Percentiles rank a stretch among this genome's conserved stretches.
phyloP scores from a whole-genome alignment of 2,113 vertebrate species.

The Abramis brama region DNA sequence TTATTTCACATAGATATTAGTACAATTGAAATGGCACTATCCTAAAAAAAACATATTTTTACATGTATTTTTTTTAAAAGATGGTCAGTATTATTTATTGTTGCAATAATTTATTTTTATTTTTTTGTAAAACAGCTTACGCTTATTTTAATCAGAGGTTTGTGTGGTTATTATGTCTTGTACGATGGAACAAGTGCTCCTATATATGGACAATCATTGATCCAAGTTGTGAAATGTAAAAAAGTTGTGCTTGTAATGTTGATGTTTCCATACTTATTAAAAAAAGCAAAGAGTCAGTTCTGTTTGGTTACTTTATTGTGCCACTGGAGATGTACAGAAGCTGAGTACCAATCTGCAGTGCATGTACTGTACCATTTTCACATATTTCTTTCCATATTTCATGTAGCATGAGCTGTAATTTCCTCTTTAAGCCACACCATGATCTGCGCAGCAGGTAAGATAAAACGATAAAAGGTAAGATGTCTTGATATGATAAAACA shows the following conservation, averaged over 20 bases:
- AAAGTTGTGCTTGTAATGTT: slow-evolving; percentile 10
- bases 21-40: neutral
- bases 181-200: neutral
- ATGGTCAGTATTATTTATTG: slow-evolving; percentile 58
- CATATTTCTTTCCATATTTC: neutral
- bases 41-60: slow-evolving; percentile 1
- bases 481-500: neutral
- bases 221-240: slow-evolving; percentile 3
- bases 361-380: slow-evolving; percentile 23
- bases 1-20: slow-evolving; percentile 1
- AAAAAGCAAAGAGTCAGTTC: neutral
- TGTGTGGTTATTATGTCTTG: neutral
- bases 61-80: slow-evolving; percentile 13
- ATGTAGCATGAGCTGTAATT: neutral
- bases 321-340: neutral
- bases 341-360: neutral
- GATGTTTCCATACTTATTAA: neutral
- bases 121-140: slow-evolving; percentile 12
- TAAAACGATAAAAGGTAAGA: too few relatives aligned
- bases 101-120: slow-evolving; percentile 24
- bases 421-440: neutral
- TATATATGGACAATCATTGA: neutral
- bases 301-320: slow-evolving; percentile 25
- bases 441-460: neutral
- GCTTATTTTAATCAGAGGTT: neutral